Conservation (phyloP, 2,113 vertebrate species). For the Epinephelus moara region DNA sequence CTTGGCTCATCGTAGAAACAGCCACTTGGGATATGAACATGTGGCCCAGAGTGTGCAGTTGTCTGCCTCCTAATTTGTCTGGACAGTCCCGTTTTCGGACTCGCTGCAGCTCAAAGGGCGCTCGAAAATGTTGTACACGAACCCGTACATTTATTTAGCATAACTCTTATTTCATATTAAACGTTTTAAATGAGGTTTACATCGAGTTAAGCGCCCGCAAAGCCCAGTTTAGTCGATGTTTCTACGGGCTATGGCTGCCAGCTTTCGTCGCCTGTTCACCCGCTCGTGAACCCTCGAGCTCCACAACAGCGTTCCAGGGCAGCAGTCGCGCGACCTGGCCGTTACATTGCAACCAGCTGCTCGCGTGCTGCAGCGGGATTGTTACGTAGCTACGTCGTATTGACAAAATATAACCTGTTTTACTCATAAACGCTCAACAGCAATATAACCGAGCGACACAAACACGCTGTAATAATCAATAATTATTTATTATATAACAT, state of each 20-base stretch:
- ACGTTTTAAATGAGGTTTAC: neutral
- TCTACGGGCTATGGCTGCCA: slow-evolving; percentile 41
- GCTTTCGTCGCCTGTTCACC: slow-evolving; percentile 51
- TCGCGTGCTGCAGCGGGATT: slow-evolving; percentile 46
- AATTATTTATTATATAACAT: neutral
- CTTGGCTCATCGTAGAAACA: slow-evolving; percentile 14
- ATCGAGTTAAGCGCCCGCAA: slow-evolving; percentile 7
- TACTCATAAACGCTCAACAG: neutral
- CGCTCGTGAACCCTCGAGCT: slow-evolving; percentile 65
- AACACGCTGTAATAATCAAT: neutral
- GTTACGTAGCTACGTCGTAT: slow-evolving; percentile 24
- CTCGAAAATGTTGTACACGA: neutral
- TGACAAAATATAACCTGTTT: neutral
- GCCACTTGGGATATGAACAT: slow-evolving; percentile 41
- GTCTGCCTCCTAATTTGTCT: slow-evolving; percentile 38
- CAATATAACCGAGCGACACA: neutral
- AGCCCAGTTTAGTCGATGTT: slow-evolving; percentile 25
- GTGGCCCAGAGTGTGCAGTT: slow-evolving; percentile 40
- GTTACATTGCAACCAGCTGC: slow-evolving; percentile 41
- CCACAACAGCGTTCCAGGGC: slow-evolving; percentile 34
- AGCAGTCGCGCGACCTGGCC: slow-evolving; percentile 48
- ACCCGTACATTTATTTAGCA: neutral
- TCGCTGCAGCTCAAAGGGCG: slow-evolving; percentile 12
- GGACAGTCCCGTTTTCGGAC: slow-evolving; percentile 49
- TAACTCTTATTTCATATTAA: neutral